Evolutionary conservation across 2,797 vertebrate species (phyloP).

Genomic region (Pterois miles): DNA sequence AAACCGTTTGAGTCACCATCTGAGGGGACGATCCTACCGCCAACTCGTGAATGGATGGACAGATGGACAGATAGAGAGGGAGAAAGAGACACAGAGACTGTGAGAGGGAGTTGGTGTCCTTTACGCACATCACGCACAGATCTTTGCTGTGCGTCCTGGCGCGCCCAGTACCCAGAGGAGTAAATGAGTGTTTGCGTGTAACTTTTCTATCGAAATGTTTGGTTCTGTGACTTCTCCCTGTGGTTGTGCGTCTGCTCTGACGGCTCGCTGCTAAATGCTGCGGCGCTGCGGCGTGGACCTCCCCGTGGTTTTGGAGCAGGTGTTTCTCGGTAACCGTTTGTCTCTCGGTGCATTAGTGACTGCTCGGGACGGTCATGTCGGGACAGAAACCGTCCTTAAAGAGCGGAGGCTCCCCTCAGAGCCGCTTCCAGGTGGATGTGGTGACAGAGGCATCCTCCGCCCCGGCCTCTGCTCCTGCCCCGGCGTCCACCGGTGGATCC

Average conservation of each 20-base stretch:
- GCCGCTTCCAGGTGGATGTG: conserved; percentile 94
- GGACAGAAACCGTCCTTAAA: conserved; percentile 73
- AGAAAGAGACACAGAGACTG: background rate
- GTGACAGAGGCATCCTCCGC: conserved; percentile 81
- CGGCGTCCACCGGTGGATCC: conserved; percentile 25
- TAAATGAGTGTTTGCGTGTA: background rate
- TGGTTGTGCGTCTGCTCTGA: background rate
- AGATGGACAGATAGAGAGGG: conserved; percentile 12
- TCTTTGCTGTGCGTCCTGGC: conserved; percentile 29
- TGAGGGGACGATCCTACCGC: conserved; percentile 26
- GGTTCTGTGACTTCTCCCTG: background rate
- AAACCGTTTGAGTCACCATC: conserved; percentile 41
- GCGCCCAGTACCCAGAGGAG: background rate
- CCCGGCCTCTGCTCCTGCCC: background rate
- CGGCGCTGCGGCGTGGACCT: background rate
- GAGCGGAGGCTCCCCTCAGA: conserved; percentile 84
- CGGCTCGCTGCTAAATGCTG: conserved; percentile 12
- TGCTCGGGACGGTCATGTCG: conserved; percentile 67
- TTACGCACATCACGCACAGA: conserved; percentile 44
- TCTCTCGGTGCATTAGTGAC: background rate
- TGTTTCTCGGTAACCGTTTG: background rate
- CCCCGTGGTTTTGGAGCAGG: background rate
- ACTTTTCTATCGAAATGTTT: background rate
- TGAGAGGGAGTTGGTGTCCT: conserved; percentile 18
- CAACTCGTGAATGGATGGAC: conserved; percentile 21